Conservation (phyloP, 2,888 invertebrate species). For the Toxonevra muliebris region DNA sequence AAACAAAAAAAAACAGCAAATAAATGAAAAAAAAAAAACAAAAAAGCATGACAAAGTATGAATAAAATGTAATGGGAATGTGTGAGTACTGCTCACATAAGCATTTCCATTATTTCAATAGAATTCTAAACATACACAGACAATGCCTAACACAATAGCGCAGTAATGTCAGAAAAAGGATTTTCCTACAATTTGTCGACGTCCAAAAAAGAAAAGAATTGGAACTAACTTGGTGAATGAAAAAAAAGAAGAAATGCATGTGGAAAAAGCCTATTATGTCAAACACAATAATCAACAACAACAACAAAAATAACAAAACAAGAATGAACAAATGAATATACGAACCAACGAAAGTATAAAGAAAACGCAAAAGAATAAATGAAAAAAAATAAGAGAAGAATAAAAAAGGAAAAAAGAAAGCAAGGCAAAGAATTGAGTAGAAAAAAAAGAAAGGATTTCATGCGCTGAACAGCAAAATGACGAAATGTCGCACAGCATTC, state of each 20-base stretch:
- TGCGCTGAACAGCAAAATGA: not conserved
- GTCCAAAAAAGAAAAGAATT: slow-evolving; percentile 15
- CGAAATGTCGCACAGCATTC: slow-evolving; percentile 1
- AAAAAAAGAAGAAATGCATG: too few relatives aligned
- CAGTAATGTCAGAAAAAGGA: slow-evolving; percentile 22
- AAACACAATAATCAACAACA: slow-evolving; percentile 37
- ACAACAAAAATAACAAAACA: slow-evolving; percentile 14
- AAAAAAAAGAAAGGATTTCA: not conserved
- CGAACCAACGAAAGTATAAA: slow-evolving; percentile 30
- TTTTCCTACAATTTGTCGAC: slow-evolving; percentile 19
- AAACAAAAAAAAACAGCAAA: too few relatives aligned
- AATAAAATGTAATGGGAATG: too few relatives aligned
- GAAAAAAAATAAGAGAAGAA: slow-evolving; percentile 25
- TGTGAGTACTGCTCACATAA: slow-evolving; percentile 10
- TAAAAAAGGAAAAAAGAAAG: slow-evolving; percentile 40
- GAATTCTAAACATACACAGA: slow-evolving; percentile 22
- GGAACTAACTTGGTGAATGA: slow-evolving; percentile 6
- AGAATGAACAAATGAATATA: slow-evolving; percentile 7
- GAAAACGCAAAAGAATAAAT: slow-evolving; percentile 6
- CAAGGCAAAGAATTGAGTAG: not conserved
- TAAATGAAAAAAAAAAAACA: too few relatives aligned
- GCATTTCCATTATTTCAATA: slow-evolving; percentile 9
- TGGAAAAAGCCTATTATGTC: slow-evolving; percentile 42
- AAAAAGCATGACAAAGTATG: too few relatives aligned
- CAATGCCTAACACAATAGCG: slow-evolving; percentile 18